phyloP scores from a whole-genome alignment of 2,113 vertebrate genomes.

The Natator depressus region DNA sequence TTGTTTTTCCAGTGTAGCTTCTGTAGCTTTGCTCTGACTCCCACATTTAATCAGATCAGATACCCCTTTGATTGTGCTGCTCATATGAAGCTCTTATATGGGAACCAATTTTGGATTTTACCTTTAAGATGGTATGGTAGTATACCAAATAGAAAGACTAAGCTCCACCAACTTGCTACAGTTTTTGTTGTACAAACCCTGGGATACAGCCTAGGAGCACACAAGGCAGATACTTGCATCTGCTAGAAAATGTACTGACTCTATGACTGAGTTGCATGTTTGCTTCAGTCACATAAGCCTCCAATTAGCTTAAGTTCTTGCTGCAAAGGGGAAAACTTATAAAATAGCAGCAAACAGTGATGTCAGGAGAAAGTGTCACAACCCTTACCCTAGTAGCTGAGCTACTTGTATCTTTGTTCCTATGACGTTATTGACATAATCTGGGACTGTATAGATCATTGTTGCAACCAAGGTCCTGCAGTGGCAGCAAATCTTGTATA shows the following conservation, averaged over 20 bases:
- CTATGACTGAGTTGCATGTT: neutral
- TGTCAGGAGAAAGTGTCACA: rapidly evolving
- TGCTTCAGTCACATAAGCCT: neutral
- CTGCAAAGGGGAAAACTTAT: neutral
- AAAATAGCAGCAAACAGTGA: neutral
- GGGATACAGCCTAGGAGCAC: neutral
- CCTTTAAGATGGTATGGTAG: neutral
- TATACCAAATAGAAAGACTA: neutral
- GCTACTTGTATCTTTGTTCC: neutral
- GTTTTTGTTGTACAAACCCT: neutral
- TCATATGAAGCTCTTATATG: neutral
- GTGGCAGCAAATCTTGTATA: too few relatives aligned
- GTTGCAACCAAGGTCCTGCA: too few relatives aligned
- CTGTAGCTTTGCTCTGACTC: neutral
- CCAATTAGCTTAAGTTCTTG: neutral
- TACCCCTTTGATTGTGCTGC: neutral
- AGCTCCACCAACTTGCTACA: neutral
- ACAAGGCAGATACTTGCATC: neutral
- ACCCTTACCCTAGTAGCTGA: neutral
- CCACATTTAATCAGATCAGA: neutral
- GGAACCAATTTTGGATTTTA: neutral
- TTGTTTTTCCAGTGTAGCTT: neutral
- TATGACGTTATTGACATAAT: too few relatives aligned
- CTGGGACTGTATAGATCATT: too few relatives aligned
- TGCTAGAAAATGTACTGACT: neutral